These are phyloP conservation scores for Gobius niger DNA, from an alignment of 2,113 vertebrate species.

Conservation along the genomic window DNA sequence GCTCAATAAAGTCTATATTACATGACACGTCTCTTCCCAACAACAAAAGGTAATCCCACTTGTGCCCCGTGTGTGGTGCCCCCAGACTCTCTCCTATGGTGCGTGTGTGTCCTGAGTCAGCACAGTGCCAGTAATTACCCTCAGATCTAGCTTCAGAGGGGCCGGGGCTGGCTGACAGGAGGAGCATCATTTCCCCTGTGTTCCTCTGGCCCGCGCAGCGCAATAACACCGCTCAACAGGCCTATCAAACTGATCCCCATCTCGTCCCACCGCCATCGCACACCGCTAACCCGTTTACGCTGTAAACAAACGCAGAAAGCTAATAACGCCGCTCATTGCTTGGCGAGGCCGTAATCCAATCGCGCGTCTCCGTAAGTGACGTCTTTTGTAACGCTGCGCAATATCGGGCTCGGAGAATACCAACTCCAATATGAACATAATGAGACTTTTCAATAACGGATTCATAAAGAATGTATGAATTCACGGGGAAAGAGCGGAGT, in stretches of 20 bases:
- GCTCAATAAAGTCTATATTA: too few relatives aligned
- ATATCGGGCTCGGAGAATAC: slow-evolving; percentile 52
- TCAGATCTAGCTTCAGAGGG: slow-evolving; percentile 47
- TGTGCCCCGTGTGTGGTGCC: not conserved
- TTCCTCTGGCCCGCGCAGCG: slow-evolving; percentile 64
- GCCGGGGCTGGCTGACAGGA: slow-evolving; percentile 52
- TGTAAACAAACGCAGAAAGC: slow-evolving; percentile 63
- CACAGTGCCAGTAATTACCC: slow-evolving; percentile 67
- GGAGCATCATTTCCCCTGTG: slow-evolving; percentile 62
- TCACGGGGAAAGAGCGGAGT: slow-evolving; percentile 22
- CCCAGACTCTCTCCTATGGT: slow-evolving; percentile 9
- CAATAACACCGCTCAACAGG: slow-evolving; percentile 76
- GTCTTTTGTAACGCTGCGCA: slow-evolving; percentile 41
- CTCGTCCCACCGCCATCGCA: slow-evolving; percentile 59
- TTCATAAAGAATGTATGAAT: slow-evolving; percentile 77
- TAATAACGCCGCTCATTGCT: slow-evolving; percentile 66
- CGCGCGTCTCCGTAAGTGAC: slow-evolving; percentile 58
- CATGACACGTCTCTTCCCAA: not conserved
- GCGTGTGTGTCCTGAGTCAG: slow-evolving; percentile 68
- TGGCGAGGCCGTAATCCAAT: slow-evolving; percentile 70
- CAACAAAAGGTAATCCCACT: not conserved
- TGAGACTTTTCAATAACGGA: slow-evolving; percentile 72
- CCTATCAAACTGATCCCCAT: slow-evolving; percentile 75
- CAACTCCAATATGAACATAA: slow-evolving; percentile 66
- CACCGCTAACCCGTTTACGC: slow-evolving; percentile 75